Conservation (phyloP, 1,140 invertebrate genomes). For the Neodiprion pinetum region DNA sequence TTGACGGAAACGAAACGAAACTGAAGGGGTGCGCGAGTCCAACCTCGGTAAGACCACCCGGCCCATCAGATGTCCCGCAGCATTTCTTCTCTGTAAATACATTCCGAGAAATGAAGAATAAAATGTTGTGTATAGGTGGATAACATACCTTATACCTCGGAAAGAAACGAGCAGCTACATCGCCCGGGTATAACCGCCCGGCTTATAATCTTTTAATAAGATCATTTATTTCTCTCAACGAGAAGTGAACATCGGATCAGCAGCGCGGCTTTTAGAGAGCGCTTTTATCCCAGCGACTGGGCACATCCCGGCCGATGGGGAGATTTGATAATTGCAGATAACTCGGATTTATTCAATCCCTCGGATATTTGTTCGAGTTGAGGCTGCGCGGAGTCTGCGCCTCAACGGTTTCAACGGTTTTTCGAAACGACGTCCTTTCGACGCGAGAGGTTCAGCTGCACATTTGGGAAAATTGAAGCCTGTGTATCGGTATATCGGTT, state of each 20-base stretch:
- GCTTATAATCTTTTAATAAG: not conserved
- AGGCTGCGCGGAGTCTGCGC: conserved; percentile 16
- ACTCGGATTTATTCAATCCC: conserved; percentile 10
- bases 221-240: not conserved
- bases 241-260: not conserved
- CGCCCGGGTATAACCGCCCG: no score
- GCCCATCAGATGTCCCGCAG: no score
- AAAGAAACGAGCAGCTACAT: no score
- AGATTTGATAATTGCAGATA: no score
- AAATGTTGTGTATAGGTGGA: no score
- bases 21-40: no score
- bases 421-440: conserved; percentile 21
- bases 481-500: conserved; percentile 37
- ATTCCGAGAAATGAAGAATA: no score
- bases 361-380: conserved; percentile 9
- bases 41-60: no score
- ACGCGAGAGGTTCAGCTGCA: conserved; percentile 37
- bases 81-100: no score
- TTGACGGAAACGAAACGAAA: no score
- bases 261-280: not conserved
- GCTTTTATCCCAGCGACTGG: not conserved
- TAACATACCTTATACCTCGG: no score
- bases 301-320: no score
- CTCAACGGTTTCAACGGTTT: conserved; percentile 23
- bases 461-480: conserved; percentile 27